These are phyloP conservation scores for Oenanthe melanoleuca DNA, from an alignment of 2,113 vertebrate genomes.

Conservation along the genomic window DNA sequence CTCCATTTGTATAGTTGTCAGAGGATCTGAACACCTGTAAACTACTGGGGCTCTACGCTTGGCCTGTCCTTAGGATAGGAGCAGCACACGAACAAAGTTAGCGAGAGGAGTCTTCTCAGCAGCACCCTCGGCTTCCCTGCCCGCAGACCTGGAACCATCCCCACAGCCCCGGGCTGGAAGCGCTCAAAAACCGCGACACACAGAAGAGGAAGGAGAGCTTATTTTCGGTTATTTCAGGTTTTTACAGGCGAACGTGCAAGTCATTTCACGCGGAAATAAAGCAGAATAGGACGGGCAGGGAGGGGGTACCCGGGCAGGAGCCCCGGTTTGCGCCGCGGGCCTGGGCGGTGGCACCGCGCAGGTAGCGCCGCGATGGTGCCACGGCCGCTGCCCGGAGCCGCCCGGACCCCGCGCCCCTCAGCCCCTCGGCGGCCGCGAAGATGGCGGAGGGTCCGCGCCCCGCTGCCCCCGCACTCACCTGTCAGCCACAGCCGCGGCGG, in stretches of 20 bases:
- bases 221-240: not conserved
- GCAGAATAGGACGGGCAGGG: not conserved
- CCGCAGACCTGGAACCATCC: not conserved
- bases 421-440: not conserved
- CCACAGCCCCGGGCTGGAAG: not conserved
- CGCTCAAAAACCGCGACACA: not conserved
- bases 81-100: not conserved
- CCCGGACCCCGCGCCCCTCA: not conserved
- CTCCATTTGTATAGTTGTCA: not conserved
- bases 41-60: rapidly evolving
- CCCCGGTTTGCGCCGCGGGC: not conserved
- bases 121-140: not conserved
- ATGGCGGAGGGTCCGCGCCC: slow-evolving; percentile 23
- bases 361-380: not conserved
- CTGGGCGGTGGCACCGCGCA: not conserved
- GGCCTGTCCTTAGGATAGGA: not conserved
- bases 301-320: not conserved
- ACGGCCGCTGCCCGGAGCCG: not conserved
- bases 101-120: not conserved
- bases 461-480: slow-evolving; percentile 61
- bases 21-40: not conserved
- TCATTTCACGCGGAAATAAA: not conserved
- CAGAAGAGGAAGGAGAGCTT: not conserved
- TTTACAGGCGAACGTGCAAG: not conserved
- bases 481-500: slow-evolving; percentile 10